These are phyloP conservation scores for Calephelis nemesis DNA, from an alignment of 1,140 invertebrate species.

Conservation along the genomic window DNA sequence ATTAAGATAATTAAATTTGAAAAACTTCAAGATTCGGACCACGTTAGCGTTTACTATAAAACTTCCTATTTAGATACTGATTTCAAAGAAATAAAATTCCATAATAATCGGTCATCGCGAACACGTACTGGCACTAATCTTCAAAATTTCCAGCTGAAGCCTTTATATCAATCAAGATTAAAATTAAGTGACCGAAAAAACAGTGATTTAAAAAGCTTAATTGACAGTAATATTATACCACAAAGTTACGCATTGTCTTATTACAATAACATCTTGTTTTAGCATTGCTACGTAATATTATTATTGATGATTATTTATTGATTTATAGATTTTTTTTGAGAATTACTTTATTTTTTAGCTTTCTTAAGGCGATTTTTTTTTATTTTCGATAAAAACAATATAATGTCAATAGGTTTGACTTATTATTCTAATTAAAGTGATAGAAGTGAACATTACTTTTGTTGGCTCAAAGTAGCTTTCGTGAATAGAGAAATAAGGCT, in stretches of 20 bases:
- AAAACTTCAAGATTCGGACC: not conserved
- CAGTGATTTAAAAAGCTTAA: slow-evolving; percentile 15
- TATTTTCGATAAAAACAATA: not conserved
- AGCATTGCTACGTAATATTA: too few relatives aligned
- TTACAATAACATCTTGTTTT: slow-evolving; percentile 18
- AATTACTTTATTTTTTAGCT: not conserved
- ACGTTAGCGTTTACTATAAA: slow-evolving; percentile 11
- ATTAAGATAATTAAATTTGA: slow-evolving; percentile 16
- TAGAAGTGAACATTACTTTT: not conserved
- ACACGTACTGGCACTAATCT: slow-evolving; percentile 1
- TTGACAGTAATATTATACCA: slow-evolving; percentile 16
- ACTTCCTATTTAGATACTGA: slow-evolving; percentile 17
- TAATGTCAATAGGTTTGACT: slow-evolving; percentile 1
- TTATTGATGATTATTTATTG: not conserved
- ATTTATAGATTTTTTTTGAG: not conserved
- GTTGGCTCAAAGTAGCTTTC: not conserved
- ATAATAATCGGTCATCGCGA: slow-evolving; percentile 15
- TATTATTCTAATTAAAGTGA: not conserved
- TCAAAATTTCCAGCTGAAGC: slow-evolving; percentile 11
- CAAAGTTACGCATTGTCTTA: slow-evolving; percentile 8
- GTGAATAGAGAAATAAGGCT: not conserved
- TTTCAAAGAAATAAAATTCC: slow-evolving; percentile 24
- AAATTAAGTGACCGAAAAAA: slow-evolving; percentile 13
- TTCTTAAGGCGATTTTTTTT: not conserved
- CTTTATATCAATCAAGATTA: slow-evolving; percentile 13